Conservation (phyloP, 2,113 vertebrate species). For the Jacana jacana region DNA sequence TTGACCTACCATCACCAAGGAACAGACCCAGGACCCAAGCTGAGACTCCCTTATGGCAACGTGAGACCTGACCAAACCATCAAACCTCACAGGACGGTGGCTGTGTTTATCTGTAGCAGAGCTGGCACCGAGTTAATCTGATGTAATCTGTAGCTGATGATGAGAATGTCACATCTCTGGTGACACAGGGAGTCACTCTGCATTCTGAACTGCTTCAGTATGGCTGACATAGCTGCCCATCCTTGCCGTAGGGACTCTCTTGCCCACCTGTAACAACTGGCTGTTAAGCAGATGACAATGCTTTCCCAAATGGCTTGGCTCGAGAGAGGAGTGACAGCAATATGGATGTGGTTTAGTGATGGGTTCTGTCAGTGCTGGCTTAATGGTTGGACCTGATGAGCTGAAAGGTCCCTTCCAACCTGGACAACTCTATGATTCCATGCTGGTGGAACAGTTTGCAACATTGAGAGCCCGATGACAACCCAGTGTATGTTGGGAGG, state of each 20-base stretch:
- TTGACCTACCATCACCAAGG: not conserved
- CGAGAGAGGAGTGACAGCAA: not conserved
- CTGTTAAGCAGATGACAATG: not conserved
- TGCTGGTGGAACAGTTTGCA: too few relatives aligned
- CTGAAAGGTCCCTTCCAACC: too few relatives aligned
- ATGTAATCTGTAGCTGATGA: not conserved
- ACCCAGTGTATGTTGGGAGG: too few relatives aligned
- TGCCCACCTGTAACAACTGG: not conserved
- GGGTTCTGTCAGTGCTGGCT: too few relatives aligned
- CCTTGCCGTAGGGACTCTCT: not conserved
- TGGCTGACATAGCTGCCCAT: not conserved
- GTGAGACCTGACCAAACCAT: not conserved
- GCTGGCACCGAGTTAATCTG: not conserved
- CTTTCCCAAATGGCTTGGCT: not conserved
- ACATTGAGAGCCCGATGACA: not conserved
- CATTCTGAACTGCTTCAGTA: not conserved
- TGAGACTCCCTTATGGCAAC: not conserved
- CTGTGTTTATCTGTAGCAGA: not conserved
- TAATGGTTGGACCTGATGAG: too few relatives aligned
- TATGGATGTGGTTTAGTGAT: too few relatives aligned
- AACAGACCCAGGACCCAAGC: not conserved
- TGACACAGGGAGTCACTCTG: not conserved
- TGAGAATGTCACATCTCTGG: not conserved
- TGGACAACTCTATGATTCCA: too few relatives aligned
- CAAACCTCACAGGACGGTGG: accelerated